Percentiles rank a stretch among this genome's conserved stretches.
These are phyloP conservation scores for Paralichthys olivaceus DNA, from an alignment of 2,113 vertebrate species.

Conservation along the genomic window DNA sequence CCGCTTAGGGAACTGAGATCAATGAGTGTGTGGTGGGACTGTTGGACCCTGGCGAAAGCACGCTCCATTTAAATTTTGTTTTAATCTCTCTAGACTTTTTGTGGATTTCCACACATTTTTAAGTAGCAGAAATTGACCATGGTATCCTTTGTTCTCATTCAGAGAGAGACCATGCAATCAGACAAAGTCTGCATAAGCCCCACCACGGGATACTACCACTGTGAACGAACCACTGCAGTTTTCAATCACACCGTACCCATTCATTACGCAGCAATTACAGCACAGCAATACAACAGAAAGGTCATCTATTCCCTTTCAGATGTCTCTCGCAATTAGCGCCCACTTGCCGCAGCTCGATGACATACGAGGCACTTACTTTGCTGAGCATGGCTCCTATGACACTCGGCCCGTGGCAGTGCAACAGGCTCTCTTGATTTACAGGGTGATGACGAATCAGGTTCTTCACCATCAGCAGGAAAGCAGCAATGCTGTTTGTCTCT, in stretches of 20 bases:
- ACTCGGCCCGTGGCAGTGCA: constrained; percentile 91
- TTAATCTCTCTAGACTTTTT: not conserved
- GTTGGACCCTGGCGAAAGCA: too few species aligned
- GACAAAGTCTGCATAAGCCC: not conserved
- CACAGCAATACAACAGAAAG: constrained; percentile 31
- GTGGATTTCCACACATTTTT: not conserved
- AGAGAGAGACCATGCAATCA: constrained; percentile 1
- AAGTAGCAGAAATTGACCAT: not conserved
- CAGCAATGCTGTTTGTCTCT: constrained; percentile 91
- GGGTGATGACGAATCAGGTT: constrained; percentile 90
- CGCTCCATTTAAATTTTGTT: not conserved
- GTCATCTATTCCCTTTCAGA: constrained; percentile 51
- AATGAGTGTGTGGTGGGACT: too few species aligned
- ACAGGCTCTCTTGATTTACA: constrained; percentile 94
- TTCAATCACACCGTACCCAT: constrained; percentile 31
- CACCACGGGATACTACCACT: constrained; percentile 25
- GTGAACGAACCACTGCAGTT: constrained; percentile 42
- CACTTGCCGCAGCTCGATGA: not conserved
- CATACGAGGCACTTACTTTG: constrained; percentile 83
- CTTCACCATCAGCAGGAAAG: constrained; percentile 95
- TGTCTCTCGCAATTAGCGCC: constrained; percentile 17
- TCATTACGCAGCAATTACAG: constrained; percentile 52
- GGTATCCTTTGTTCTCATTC: constrained; percentile 8
- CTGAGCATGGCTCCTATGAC: constrained; percentile 91
- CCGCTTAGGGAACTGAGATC: too few species aligned